phyloP scores from a whole-genome alignment of 2,888 invertebrate species.

The Drosophila tanythrix region DNA sequence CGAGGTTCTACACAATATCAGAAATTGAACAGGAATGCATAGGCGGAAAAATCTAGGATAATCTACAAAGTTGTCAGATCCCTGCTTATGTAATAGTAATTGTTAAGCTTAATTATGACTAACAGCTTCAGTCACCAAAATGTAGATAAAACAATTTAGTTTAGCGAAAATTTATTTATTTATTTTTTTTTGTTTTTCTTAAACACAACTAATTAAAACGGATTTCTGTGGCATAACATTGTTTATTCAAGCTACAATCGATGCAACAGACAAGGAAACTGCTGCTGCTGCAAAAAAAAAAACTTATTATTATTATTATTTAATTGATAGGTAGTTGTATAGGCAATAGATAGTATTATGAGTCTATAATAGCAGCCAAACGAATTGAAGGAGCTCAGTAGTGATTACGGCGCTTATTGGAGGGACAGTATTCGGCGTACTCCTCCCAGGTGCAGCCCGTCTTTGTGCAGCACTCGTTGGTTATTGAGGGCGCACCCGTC shows the following conservation, averaged over 20 bases:
- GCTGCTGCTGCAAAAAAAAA: conserved; percentile 6
- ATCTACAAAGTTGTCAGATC: background rate
- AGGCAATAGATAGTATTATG: conserved; percentile 8
- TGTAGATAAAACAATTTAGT: background rate
- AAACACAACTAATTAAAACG: too few relatives aligned
- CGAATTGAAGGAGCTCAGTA: conserved; percentile 45
- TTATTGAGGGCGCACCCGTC: conserved; percentile 85
- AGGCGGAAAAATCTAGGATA: background rate
- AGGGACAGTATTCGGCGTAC: conserved; percentile 88
- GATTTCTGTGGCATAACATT: conserved; percentile 26
- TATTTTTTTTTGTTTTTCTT: background rate
- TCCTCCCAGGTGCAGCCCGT: conserved; percentile 88
- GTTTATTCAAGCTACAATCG: conserved; percentile 40
- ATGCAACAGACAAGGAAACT: conserved; percentile 29
- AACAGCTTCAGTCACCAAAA: background rate
- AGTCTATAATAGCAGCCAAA: conserved; percentile 10
- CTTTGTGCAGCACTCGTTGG: conserved; percentile 87
- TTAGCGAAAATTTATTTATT: background rate
- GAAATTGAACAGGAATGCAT: background rate
- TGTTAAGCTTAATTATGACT: background rate
- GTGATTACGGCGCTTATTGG: conserved; percentile 86
- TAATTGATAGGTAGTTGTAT: background rate
- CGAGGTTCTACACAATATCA: too few relatives aligned
- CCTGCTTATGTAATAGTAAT: background rate
- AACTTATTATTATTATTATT: background rate